Evolutionary conservation across 1,140 invertebrate species (phyloP), one percentile per base, ranked within the genome.

Genomic region (Lordiphosa stackelbergi): DNA sequence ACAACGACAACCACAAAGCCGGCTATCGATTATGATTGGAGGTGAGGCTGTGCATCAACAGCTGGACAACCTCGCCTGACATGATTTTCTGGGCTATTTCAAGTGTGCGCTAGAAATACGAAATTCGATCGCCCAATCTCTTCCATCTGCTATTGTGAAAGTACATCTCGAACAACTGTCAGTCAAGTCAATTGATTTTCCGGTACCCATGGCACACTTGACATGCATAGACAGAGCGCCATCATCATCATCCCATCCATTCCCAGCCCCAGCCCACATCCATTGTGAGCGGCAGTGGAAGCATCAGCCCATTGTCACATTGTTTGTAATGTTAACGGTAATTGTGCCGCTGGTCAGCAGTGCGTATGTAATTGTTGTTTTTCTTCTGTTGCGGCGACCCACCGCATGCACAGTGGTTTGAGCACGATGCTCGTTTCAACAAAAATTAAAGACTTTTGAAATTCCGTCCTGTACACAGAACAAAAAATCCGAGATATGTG

Each of bases 131-230:
- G 40, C 11, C 41, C 51, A 41, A 58, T 58, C 63, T 55, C 42
- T 53, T 36, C 41, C 49, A 19, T 45, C 11, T 37, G 43, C 58
- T 55, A 68, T 69, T 83, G 77, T 79, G 75, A 79, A 81, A 75
- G 75, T 75, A 69, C 66, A 69, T 61, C 56, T 61, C 56, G 58
- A 59, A 59, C 64, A 68, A 49, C 69, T 73, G 74, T 79, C 74
- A 66, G 74, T 64, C 74, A 66, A 46, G 58, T 66, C 71, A 79
- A 81, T 81, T 81, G 75, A 81, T 81, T 81, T 81, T 83, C 75
- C 75, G 75, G 75, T 83, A 60, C 58, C 70, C 66, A 70, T 45
- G 64, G 65, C 36, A 55, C 77, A 83, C 75, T 81, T 81, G 75
- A 75, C 75, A 79, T 81, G 75, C 75, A 81, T 75, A 46, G 43